phyloP scores from a whole-genome alignment of 2,797 vertebrate species.

The Austrolebias charrua region DNA sequence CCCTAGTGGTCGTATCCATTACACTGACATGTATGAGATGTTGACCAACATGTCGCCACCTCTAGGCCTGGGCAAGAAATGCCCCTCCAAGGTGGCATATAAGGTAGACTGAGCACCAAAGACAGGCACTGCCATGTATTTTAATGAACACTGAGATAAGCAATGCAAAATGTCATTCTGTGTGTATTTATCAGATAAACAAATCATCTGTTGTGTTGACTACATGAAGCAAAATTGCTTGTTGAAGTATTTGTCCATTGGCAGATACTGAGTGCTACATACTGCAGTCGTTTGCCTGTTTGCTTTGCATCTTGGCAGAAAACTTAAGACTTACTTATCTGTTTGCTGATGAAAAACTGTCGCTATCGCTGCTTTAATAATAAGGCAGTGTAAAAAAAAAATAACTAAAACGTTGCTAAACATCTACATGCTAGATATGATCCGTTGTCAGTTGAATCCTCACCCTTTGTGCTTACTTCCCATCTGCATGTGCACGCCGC shows the following conservation, averaged over 20 bases:
- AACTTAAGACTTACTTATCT: constrained; percentile 26
- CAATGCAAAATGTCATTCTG: constrained; percentile 43
- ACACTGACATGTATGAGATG: constrained; percentile 99
- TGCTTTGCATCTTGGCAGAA: constrained; percentile 66
- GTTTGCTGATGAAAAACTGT: constrained; percentile 41
- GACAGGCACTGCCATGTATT: constrained; percentile 39
- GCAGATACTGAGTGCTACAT: constrained; percentile 24
- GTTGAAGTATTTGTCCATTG: constrained; percentile 48
- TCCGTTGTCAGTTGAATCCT: constrained; percentile 30
- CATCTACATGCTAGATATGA: constrained; percentile 51
- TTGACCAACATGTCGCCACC: constrained; percentile 99
- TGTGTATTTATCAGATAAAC: constrained; percentile 50
- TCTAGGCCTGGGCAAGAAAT: constrained; percentile 99
- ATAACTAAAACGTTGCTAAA: constrained; percentile 34
- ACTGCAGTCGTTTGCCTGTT: constrained; percentile 58
- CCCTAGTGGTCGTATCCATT: constrained; percentile 99
- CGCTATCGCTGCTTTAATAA: constrained; percentile 8
- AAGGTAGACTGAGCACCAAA: constrained; percentile 84
- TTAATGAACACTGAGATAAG: constrained; percentile 21
- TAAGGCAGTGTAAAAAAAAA: not conserved
- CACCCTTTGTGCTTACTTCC: constrained; percentile 31
- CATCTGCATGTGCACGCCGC: constrained; percentile 60
- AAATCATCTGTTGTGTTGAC: constrained; percentile 48
- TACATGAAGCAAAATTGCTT: constrained; percentile 46
- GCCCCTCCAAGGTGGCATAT: constrained; percentile 99